Base-by-base conservation (phyloP, 1,140 invertebrate species). In the Formica exsecta region DNA sequence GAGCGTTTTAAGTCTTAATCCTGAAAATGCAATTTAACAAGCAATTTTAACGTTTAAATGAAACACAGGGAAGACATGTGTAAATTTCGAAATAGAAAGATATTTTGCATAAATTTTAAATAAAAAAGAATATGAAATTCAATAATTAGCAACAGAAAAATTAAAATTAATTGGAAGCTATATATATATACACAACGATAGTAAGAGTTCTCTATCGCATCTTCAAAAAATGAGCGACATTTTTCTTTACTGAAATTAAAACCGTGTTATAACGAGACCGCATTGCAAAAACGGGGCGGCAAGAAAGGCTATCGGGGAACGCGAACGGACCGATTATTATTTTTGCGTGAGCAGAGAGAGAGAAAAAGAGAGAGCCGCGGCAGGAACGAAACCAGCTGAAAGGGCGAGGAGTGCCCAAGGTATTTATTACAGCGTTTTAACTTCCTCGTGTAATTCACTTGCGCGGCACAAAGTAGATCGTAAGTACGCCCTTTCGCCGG, bases 361-460 rank as follows among this genome's bases (percentile, higher is more conserved):
- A 44, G 41, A 44, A 9, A 61, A 41, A 65, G 19, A 48, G 11
- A 16, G 29, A 51, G 61, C 75, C 41, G 61, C 41, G 32, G 75
- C n/a, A 41, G 25, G 29, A 25, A 79, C 75, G n/a, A 65, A 61
- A 79, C 11, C 41, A n/a, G 54, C 73, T 62, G 41, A 81, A 74
- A 44, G 64, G 29, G 41, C 41, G 11, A 54, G 48, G 36, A 61
- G 38, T 22, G 36, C 57, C 81, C 38, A 84, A 75, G 81, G 81
- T 84, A 84, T 74, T 84, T 84, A 75, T 84, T 84, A 84, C 54
- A 41, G 59, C 38, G 51, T 59, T 32, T 75, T 84, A 75, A 74
- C 71, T 84, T 75, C 57, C 71, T 84, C 81, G 59, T 84, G 68
- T 84, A 74, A 84, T 84, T 84, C 70, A 81, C 79, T 81, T 81